Evolutionary conservation across 2,113 vertebrate genomes (phyloP), one percentile per base, ranked within the genome.

Genomic region (Danionella cerebrum): DNA sequence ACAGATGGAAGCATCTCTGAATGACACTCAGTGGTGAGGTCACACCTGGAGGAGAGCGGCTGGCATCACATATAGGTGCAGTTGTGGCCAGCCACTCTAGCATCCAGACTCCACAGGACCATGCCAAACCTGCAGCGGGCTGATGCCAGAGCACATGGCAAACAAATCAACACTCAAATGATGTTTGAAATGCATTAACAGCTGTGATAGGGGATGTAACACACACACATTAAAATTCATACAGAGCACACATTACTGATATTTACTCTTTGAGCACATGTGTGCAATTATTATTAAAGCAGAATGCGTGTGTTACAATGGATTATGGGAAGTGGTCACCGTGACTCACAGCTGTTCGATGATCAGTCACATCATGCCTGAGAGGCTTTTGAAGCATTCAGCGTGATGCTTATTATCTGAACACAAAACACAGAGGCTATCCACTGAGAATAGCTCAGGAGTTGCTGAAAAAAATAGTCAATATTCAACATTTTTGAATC

Each of bases 1-100:
- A 79, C 87, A 89, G 87, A 87, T 88, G 86, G 87, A 84, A 65
- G 82, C 77, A 65, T 64, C 85, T 84, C 80, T 84, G 82, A 87
- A 78, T 87, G 85, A 85, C 86, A 86, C 71, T 50, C 67, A 60
- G 75, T 78, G 79, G 83, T 84, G 84, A 87, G 83, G 78, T 72
- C 85, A 86, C 86, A 89, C 86, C 87, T 89, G 86, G 82, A 77
- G 76, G 75, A 83, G 79, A 79, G 74, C 65, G 74, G 72, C 72
- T 84, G 81, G 84, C 78, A n/a, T n/a, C n/a, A n/a, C n/a, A n/a
- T 84, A 82, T 74, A 36, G 63, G 65, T 80, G 83, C 84, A 89
- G 85, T 86, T 88, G 85, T 84, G 84, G 58, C 58, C 44, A 64
- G 13, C 35, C 33, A 24, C 27, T 42, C 69, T 69, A 67, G 72